phyloP scores from a whole-genome alignment of 1,140 invertebrate genomes.

The Drosophila ercepeae region DNA sequence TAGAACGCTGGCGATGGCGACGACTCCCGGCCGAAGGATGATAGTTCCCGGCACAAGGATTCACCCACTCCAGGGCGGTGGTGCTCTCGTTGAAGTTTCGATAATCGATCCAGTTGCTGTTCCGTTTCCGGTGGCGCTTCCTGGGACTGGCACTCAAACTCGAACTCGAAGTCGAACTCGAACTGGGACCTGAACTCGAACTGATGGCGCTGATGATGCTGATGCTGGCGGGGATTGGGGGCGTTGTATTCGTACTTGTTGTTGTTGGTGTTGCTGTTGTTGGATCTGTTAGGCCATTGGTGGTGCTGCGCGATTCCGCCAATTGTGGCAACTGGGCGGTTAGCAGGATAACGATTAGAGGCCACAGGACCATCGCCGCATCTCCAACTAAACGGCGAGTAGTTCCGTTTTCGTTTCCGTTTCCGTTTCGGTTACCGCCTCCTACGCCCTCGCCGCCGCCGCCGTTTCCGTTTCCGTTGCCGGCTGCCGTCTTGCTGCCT shows the following conservation, averaged over 20 bases:
- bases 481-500: conserved; percentile 60
- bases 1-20: conserved; percentile 50
- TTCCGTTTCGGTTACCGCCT: not conserved
- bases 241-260: not conserved
- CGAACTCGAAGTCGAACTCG: not conserved
- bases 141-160: conserved; percentile 13
- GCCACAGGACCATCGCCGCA: conserved; percentile 48
- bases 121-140: conserved; percentile 76
- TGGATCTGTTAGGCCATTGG: conserved; percentile 51
- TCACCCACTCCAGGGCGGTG: conserved; percentile 71
- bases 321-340: conserved; percentile 29
- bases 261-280: not conserved
- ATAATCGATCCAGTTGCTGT: conserved; percentile 76
- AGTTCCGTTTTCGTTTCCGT: not conserved
- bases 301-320: conserved; percentile 40
- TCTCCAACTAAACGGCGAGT: not conserved
- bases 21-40: conserved; percentile 48
- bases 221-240: not conserved
- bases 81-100: conserved; percentile 71
- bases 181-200: not conserved
- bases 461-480: conserved; percentile 25
- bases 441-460: conserved; percentile 10
- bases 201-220: not conserved
- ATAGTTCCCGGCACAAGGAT: conserved; percentile 74
- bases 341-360: conserved; percentile 31